Base-by-base conservation (phyloP, 1,140 invertebrate genomes). In the Elymnias hypermnestra region DNA sequence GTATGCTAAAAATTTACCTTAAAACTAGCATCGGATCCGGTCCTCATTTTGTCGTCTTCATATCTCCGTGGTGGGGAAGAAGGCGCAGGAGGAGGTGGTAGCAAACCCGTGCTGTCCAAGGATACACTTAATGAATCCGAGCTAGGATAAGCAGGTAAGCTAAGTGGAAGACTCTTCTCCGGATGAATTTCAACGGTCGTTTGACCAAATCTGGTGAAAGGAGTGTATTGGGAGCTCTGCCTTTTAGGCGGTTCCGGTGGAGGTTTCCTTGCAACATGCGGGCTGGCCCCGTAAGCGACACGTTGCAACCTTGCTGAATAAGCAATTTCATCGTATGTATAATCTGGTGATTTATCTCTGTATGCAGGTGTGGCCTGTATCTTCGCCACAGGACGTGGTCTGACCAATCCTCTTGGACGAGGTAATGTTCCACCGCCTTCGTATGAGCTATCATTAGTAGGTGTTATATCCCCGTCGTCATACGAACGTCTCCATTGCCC, bases 221-320 rank as follows among this genome's bases (percentile, higher is more conserved):
- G 87, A 50, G 54, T 87, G 81, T 79, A 89, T 47, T 85, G 82
- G 0, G 89, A 89, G 57, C 89, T 91, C 53, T 92, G 91, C 2
- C 95, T 87, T 62, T 96, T 93, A 1, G 95, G 95, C 1, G 95
- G 95, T 29, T 95, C 94, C 0, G 95, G 95, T 6, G 95, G 95
- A 13, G 91, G 89, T 65, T 92, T 92, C 54, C 93, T 91, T 9
- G 89, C 89, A 44, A 91, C 90, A 72, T 90, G 85, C 0, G 90
- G 90, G 67, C 90, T 91, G 7, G 77, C 88, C 0, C 83, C 85
- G 56, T 86, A 86, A 1, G 82, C 81, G 7, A 82, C 81, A 41
- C 83, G 72, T 39, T 86, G 82, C 37, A 81, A 41, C 10, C 82
- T 61, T 5, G 82, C 77, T 3, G 76, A 79, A 47, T 87, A 89